phyloP scores from a whole-genome alignment of 2,888 invertebrate genomes.

The Melanargia galathea region DNA sequence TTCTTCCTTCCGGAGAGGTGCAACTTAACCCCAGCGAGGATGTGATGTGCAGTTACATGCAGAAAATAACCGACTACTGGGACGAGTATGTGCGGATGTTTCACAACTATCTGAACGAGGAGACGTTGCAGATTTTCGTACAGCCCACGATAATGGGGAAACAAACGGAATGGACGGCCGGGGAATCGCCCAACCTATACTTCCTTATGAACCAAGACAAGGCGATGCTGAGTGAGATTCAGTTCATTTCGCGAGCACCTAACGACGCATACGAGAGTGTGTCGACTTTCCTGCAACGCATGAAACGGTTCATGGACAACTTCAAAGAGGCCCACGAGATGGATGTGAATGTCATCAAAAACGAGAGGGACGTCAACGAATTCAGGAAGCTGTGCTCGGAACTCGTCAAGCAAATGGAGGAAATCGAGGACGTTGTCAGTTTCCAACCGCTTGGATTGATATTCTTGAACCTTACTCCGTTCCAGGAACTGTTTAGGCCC shows the following conservation, averaged over 20 bases:
- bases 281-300: slow-evolving; percentile 84
- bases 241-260: slow-evolving; percentile 82
- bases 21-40: slow-evolving; percentile 84
- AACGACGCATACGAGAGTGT: slow-evolving; percentile 84
- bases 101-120: slow-evolving; percentile 87
- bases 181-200: slow-evolving; percentile 86
- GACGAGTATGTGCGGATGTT: slow-evolving; percentile 86
- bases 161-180: slow-evolving; percentile 89
- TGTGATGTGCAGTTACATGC: slow-evolving; percentile 81
- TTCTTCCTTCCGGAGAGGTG: slow-evolving; percentile 62
- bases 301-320: slow-evolving; percentile 85
- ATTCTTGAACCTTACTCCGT: slow-evolving; percentile 85
- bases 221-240: slow-evolving; percentile 77
- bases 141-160: slow-evolving; percentile 93
- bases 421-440: slow-evolving; percentile 85
- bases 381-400: slow-evolving; percentile 86
- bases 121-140: slow-evolving; percentile 87
- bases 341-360: slow-evolving; percentile 83
- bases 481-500: slow-evolving; percentile 87
- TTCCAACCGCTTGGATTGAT: slow-evolving; percentile 88
- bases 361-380: slow-evolving; percentile 84
- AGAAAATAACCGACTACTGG: slow-evolving; percentile 85
- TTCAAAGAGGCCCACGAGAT: slow-evolving; percentile 87
- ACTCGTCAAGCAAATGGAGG: slow-evolving; percentile 86
- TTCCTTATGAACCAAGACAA: slow-evolving; percentile 87